Evolutionary conservation across 2,888 invertebrate species (phyloP).

Genomic region (Panorpa germanica): DNA sequence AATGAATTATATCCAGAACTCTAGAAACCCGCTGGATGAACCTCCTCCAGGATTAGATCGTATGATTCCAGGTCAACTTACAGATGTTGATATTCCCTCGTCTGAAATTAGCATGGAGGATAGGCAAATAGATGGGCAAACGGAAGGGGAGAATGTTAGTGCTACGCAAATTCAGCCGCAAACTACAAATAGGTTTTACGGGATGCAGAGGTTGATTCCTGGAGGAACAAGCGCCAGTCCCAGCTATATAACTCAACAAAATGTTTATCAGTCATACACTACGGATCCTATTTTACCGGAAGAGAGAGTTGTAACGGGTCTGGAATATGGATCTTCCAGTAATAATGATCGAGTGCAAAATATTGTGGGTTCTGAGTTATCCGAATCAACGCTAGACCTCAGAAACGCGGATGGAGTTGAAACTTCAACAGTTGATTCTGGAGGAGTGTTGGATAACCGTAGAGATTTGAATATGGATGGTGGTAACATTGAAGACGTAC

Average conservation of each 20-base stretch:
- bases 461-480: slow-evolving; percentile 19
- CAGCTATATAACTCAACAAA: slow-evolving; percentile 16
- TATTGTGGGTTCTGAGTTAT: neutral
- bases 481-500: slow-evolving; percentile 17
- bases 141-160: slow-evolving; percentile 19
- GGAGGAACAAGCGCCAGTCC: slow-evolving; percentile 33
- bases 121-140: slow-evolving; percentile 27
- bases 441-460: slow-evolving; percentile 20
- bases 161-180: too few relatives aligned
- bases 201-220: slow-evolving; percentile 39
- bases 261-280: too few relatives aligned
- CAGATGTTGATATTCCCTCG: slow-evolving; percentile 23
- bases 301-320: slow-evolving; percentile 33
- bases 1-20: slow-evolving; percentile 24
- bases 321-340: too few relatives aligned
- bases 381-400: too few relatives aligned
- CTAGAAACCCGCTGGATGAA: slow-evolving; percentile 25
- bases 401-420: slow-evolving; percentile 29
- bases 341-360: slow-evolving; percentile 18
- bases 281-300: too few relatives aligned
- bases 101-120: slow-evolving; percentile 24
- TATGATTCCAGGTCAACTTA: slow-evolving; percentile 32
- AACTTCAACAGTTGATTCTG: slow-evolving; percentile 22
- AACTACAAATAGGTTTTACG: too few relatives aligned
- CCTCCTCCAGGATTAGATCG: slow-evolving; percentile 30